A percentile compares a stretch with the other conserved stretches of the same genome.
Conservation (phyloP, 1,140 invertebrate species). For the Procambarus virginalis region DNA sequence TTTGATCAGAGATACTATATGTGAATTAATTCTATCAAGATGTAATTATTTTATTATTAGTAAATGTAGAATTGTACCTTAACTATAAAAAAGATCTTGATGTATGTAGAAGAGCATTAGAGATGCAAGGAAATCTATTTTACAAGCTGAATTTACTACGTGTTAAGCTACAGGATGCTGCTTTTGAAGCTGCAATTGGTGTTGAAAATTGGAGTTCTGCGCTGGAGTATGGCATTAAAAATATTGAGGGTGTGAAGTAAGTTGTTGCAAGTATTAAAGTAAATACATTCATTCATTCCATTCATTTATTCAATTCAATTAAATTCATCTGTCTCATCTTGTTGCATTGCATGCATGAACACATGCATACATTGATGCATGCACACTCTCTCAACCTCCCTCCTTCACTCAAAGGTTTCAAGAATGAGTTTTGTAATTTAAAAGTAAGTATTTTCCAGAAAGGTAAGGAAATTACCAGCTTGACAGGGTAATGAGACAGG, state of each 20-base stretch:
- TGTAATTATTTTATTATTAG: neutral
- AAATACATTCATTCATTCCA: no score
- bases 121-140: slow-evolving; percentile 27
- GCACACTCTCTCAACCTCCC: no score
- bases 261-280: neutral
- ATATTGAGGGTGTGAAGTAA: slow-evolving; percentile 45
- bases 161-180: slow-evolving; percentile 38
- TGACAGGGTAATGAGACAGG: no score
- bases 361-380: no score
- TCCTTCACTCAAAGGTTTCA: no score
- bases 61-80: neutral
- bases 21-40: no score
- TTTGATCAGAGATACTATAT: no score
- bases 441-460: no score
- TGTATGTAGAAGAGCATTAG: slow-evolving; percentile 19
- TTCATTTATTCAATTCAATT: neutral
- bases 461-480: no score
- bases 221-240: slow-evolving; percentile 20
- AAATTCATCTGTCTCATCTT: neutral
- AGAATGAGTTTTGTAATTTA: no score
- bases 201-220: slow-evolving; percentile 22
- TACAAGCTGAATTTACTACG: slow-evolving; percentile 25
- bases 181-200: slow-evolving; percentile 32
- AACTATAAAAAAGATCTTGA: slow-evolving; percentile 40
- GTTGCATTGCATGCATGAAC: no score